A percentile compares a stretch with the other conserved stretches of the same genome.
Conservation (phyloP, 2,797 vertebrate species). For the Arnoldichthys spilopterus region DNA sequence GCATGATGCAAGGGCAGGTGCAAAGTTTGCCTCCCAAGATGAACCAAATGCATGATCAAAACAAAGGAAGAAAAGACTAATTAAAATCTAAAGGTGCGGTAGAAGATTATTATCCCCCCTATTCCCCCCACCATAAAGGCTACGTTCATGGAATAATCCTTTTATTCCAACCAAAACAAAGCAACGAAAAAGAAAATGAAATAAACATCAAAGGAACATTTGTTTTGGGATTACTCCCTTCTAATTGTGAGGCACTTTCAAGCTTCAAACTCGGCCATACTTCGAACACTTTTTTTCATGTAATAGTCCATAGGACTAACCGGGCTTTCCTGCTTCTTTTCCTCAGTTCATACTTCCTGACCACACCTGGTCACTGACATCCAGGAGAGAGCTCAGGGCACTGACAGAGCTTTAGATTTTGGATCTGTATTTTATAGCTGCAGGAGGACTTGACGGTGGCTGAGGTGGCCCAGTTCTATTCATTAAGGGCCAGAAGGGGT, state of each 20-base stretch:
- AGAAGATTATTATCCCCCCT: constrained; percentile 61
- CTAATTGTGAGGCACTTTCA: constrained; percentile 80
- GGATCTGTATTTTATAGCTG: constrained; percentile 24
- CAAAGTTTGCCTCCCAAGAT: constrained; percentile 3
- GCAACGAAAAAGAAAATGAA: constrained; percentile 51
- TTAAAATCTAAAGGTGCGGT: constrained; percentile 66
- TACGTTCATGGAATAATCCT: constrained; percentile 63
- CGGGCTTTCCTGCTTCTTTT: constrained; percentile 60
- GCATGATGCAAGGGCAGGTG: neutral
- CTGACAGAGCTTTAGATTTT: neutral
- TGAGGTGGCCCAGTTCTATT: constrained; percentile 56
- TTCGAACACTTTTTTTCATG: constrained; percentile 63
- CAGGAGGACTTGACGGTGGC: constrained; percentile 63
- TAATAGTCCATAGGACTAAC: constrained; percentile 83
- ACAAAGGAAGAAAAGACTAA: constrained; percentile 53
- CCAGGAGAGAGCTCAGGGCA: constrained; percentile 58
- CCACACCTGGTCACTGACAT: constrained; percentile 58
- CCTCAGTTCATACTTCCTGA: constrained; percentile 56
- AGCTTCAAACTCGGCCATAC: constrained; percentile 67
- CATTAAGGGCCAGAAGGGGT: constrained; percentile 1
- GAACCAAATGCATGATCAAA: constrained; percentile 32
- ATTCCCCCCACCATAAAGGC: constrained; percentile 52
- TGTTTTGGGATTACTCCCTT: constrained; percentile 66
- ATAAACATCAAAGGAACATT: constrained; percentile 60
- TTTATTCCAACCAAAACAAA: constrained; percentile 68